Evolutionary conservation across 2,113 vertebrate species (phyloP), one percentile per base, ranked within the genome.

Genomic region (Lampris incognitus): DNA sequence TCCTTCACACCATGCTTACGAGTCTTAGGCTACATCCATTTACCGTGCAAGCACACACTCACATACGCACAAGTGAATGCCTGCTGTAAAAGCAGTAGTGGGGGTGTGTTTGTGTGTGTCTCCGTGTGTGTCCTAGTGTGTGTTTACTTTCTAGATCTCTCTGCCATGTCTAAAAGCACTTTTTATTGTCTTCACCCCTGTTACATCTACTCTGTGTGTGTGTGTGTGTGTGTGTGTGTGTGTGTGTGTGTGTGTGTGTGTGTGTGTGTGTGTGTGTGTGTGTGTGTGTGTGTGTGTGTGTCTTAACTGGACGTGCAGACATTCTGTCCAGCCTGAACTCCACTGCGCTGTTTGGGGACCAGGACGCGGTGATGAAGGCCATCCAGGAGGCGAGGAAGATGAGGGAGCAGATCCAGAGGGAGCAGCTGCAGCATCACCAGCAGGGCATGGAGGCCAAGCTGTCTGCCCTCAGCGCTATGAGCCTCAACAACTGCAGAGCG

Each of bases 361-460:
- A 99, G 96, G 98, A 99, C 72, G 98, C 98, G 40, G 98, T 99
- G 90, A 96, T 99, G 98, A 99, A 99, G 95, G 98, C 98, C 87
- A 99, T 99, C 89, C 98, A 99, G 89, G 98, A 99, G 89, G 98
- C 98, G 71, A 95, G 98, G 76, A 99, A 99, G 91, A 99, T 99
- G 97, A 94, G 97, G 92, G 98, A 99, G 91, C 97, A 99, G 93
- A 97, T 99, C 91, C 96, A 97, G 90, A 86, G 96, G 64, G 96
- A 97, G 90, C 96, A 97, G 85, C 92, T 96, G 76, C 95, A 96
- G 79, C 95, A 96, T 79, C 97, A 97, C 90, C 96, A 97, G 0
- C 97, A 97, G 78, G 92, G 95, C 69, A 94, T 98, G 82, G 97
- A 99, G 61, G 97, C 95, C 60, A 99, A 99, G 88, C 92, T 98